A percentile compares a stretch with the other conserved stretches of the same genome.
Conservation (phyloP, 2,113 vertebrate species). For the Ochotona princeps region DNA sequence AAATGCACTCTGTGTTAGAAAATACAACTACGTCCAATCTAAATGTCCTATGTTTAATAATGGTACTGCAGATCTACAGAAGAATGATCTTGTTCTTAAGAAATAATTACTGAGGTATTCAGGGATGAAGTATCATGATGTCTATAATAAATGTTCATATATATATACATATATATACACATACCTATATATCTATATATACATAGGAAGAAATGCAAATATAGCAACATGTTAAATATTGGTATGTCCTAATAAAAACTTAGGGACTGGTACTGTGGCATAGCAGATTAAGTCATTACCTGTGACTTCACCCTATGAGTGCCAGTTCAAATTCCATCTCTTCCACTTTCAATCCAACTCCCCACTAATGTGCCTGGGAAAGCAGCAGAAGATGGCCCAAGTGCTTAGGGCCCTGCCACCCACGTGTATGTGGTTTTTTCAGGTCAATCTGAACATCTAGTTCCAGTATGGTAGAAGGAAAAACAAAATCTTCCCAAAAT, state of each 20-base stretch:
- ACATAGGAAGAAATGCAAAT: background rate
- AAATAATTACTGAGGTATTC: background rate
- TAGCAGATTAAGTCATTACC: too few species aligned
- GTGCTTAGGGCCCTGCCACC: too few species aligned
- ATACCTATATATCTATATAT: background rate
- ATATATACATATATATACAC: too few species aligned
- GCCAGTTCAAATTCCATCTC: too few species aligned
- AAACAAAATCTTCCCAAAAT: background rate
- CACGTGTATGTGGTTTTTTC: too few species aligned
- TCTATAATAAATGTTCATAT: background rate
- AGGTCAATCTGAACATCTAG: background rate
- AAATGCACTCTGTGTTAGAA: background rate
- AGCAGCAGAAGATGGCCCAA: too few species aligned
- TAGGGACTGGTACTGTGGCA: too few species aligned
- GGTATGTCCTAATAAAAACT: slow-evolving; percentile 9
- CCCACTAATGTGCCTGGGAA: too few species aligned
- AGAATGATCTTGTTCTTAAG: background rate
- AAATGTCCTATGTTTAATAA: background rate
- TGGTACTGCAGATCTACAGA: background rate
- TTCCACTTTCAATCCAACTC: too few species aligned
- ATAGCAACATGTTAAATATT: background rate
- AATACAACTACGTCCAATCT: background rate
- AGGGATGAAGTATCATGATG: background rate
- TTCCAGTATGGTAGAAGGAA: background rate
- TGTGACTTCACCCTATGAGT: too few species aligned